These are phyloP conservation scores for Prunella strophiata DNA, from an alignment of 2,797 vertebrate species.

Conservation along the genomic window DNA sequence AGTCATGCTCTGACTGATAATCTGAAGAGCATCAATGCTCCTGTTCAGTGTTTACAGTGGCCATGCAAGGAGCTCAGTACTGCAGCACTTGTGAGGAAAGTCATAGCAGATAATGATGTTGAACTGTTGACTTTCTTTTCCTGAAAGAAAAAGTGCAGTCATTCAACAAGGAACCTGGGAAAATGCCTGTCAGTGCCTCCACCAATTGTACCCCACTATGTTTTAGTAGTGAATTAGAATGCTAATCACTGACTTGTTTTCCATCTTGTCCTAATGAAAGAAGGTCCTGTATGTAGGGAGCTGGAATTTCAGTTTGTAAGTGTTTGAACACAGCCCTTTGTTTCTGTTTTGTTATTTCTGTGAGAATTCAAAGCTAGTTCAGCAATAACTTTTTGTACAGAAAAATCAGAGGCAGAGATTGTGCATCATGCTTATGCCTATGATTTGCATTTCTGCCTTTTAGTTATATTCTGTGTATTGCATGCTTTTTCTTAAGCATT, in stretches of 20 bases:
- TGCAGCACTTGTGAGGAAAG: not conserved
- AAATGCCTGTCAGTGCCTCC: not conserved
- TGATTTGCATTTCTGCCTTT: not conserved
- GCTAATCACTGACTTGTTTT: not conserved
- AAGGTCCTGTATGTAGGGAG: not conserved
- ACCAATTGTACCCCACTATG: not conserved
- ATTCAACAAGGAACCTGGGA: conserved; percentile 18
- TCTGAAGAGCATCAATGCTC: not conserved
- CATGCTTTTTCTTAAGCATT: not conserved
- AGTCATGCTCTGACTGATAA: not conserved
- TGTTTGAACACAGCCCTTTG: not conserved
- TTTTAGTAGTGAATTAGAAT: conserved; percentile 22
- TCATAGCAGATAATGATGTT: not conserved
- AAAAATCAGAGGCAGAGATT: not conserved
- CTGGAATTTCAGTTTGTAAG: not conserved
- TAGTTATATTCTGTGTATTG: not conserved
- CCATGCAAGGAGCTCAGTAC: not conserved
- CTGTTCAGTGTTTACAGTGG: not conserved
- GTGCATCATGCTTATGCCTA: not conserved
- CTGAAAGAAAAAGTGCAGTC: not conserved
- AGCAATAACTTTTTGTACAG: not conserved
- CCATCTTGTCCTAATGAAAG: conserved; percentile 18
- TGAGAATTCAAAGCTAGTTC: not conserved
- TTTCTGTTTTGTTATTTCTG: not conserved
- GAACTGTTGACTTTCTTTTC: not conserved